phyloP scores from a whole-genome alignment of 2,113 vertebrate genomes.

The Sebastes fasciatus region DNA sequence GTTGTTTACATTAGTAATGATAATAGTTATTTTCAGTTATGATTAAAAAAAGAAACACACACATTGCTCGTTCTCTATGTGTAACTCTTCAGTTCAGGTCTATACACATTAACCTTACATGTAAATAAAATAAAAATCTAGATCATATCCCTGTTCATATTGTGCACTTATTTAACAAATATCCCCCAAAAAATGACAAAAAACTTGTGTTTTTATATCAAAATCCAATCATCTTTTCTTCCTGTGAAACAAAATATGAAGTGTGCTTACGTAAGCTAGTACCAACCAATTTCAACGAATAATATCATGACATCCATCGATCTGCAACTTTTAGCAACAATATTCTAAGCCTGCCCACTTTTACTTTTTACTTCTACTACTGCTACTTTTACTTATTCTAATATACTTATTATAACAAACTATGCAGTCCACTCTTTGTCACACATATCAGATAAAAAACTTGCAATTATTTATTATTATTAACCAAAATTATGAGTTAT shows the following conservation, averaged over 20 bases:
- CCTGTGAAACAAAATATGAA: no score
- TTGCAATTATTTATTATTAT: neutral
- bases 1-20: neutral
- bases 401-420: neutral
- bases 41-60: neutral
- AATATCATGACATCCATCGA: no score
- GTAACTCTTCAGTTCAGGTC: neutral
- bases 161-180: neutral
- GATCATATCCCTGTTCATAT: neutral
- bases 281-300: neutral
- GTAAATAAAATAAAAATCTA: neutral
- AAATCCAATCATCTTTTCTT: neutral
- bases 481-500: neutral
- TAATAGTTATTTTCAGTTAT: neutral
- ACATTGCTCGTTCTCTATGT: neutral
- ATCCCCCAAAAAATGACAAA: no score
- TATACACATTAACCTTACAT: neutral
- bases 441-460: neutral
- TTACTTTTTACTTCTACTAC: neutral
- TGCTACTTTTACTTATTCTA: no score
- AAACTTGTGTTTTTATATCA: neutral
- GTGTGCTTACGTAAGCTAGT: no score
- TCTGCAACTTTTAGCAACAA: no score
- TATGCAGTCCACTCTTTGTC: neutral
- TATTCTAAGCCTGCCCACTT: neutral